Evolutionary conservation across 2,113 vertebrate genomes (phyloP).

Genomic region (Parus major): DNA sequence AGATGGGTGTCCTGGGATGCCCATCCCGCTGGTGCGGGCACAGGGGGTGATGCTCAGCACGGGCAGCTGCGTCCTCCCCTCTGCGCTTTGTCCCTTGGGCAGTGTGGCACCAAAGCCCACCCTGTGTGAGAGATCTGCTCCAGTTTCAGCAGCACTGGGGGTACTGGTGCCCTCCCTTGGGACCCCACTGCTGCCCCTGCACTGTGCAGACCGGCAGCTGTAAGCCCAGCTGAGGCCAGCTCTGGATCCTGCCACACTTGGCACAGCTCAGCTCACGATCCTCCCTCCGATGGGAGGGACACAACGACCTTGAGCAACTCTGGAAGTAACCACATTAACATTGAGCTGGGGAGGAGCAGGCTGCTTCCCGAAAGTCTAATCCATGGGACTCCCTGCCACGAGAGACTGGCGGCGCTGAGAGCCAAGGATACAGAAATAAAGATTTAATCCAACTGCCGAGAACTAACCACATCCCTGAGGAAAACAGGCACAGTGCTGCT

Average conservation of each 20-base stretch:
- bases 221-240: not conserved
- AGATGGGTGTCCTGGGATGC: not conserved
- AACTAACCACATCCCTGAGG: not conserved
- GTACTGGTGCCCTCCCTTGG: not conserved
- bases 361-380: not conserved
- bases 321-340: not conserved
- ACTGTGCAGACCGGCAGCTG: not conserved
- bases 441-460: not conserved
- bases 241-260: not conserved
- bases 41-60: not conserved
- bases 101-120: not conserved
- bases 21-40: rapidly evolving
- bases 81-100: rapidly evolving
- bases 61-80: not conserved
- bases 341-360: not conserved
- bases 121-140: not conserved
- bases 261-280: not conserved
- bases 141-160: not conserved
- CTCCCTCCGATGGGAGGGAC: not conserved
- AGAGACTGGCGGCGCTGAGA: not conserved
- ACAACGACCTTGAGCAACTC: not conserved
- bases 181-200: not conserved
- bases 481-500: not conserved
- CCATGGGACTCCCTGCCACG: not conserved
- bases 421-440: not conserved